Evolutionary conservation across 2,113 vertebrate species (phyloP), one percentile per base, ranked within the genome.

Genomic region (Ailurus styani): DNA sequence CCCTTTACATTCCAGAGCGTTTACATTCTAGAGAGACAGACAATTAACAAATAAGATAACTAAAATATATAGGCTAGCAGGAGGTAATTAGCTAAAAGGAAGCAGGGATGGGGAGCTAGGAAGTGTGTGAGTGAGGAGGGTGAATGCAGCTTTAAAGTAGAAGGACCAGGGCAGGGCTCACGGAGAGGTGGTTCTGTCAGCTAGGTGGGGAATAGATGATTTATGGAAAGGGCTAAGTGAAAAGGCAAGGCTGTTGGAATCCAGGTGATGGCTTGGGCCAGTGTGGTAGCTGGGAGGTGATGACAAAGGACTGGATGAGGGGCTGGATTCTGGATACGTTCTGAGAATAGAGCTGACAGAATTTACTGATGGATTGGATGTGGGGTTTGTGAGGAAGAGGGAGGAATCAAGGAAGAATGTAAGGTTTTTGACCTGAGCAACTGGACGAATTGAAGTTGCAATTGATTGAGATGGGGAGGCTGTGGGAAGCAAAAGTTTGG

Each of bases 371-470:
- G 37, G 57, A 70, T 64, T 72, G 47, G 31, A 93, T 73, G 21
- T 75, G 78, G 60, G 42, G 12, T 90, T 94, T 82, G 78, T 68
- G 73, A 89, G 66, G 57, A 13, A 50, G 60, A 96, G 66, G 7
- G 21, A 73, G 72, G 42, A 70, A 60, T 88, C 45, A 62, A 93
- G 47, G 83, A 97, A 90, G 73, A 94, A 87, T 92, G 75, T 0
- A 70, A 87, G 50, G 31, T 84, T 96, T 87, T 72, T 94, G 84
- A 94, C 66, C 25, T 50, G 91, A 97, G 70, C 64, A 95, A 94
- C 55, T 94, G 84, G 87, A 90, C 57, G 88, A 81, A 82, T 88
- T 92, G 78, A 88, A 57, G 9, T 4, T 94, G 85, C 82, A 68
- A 55, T 62, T 55, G 64, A 37, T 6, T 47, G 54, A 82, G 42